These are phyloP conservation scores for Rhinella marina DNA, from an alignment of 2,797 vertebrate genomes.

Conservation along the genomic window DNA sequence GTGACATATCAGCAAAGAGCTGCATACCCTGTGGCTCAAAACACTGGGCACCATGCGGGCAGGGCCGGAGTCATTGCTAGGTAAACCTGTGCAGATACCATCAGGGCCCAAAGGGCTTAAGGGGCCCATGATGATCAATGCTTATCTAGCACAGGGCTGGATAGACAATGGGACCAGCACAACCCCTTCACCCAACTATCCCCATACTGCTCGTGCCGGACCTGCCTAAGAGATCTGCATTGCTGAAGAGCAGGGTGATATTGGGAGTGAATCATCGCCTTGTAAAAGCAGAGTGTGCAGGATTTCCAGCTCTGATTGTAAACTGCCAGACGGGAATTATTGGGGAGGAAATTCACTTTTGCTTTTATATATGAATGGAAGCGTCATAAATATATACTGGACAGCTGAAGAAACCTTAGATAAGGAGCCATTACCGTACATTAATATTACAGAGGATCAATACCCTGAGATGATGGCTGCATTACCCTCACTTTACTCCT, in stretches of 20 bases:
- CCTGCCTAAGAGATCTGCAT: background rate
- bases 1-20: no score
- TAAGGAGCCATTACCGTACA: slow-evolving; percentile 21
- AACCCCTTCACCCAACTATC: background rate
- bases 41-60: no score
- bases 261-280: background rate
- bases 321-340: background rate
- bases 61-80: no score
- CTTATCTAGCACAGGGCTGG: background rate
- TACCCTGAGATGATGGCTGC: slow-evolving; percentile 5
- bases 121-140: background rate
- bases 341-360: background rate
- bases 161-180: background rate
- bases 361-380: slow-evolving; percentile 19
- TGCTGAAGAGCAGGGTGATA: background rate
- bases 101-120: no score
- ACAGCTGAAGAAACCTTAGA: background rate
- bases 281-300: background rate
- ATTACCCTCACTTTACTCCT: background rate
- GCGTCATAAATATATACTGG: slow-evolving; percentile 1
- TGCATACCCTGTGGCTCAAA: no score
- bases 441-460: slow-evolving; percentile 42
- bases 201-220: background rate
- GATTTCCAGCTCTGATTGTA: background rate
- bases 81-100: no score